phyloP scores from a whole-genome alignment of 2,113 vertebrate genomes.

The Semicossyphus pulcher region DNA sequence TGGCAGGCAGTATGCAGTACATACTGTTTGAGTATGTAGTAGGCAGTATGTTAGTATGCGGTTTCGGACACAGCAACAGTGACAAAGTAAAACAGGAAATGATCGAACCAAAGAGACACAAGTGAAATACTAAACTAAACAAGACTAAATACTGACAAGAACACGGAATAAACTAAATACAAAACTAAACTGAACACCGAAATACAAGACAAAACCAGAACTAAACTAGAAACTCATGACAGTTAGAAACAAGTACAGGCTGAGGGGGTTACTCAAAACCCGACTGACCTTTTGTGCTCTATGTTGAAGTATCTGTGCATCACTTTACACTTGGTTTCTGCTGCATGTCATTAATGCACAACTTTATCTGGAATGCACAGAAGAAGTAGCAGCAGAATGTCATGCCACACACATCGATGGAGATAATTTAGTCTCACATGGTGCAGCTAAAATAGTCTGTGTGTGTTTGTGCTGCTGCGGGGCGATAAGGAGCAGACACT shows the following conservation, averaged over 20 bases:
- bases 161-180: too few species aligned
- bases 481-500: slow-evolving; percentile 74
- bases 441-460: slow-evolving; percentile 50
- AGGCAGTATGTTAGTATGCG: too few species aligned
- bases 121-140: too few species aligned
- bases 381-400: slow-evolving; percentile 42
- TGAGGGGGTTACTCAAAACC: neutral
- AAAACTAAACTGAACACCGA: too few species aligned
- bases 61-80: too few species aligned
- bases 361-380: slow-evolving; percentile 54
- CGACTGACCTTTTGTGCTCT: neutral
- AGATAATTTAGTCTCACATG: slow-evolving; percentile 66
- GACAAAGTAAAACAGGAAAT: neutral
- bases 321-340: neutral
- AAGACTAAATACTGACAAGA: too few species aligned
- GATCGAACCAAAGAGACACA: too few species aligned
- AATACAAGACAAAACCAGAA: too few species aligned
- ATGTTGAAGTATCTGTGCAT: slow-evolving; percentile 1
- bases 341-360: slow-evolving; percentile 27
- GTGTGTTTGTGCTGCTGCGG: slow-evolving; percentile 62
- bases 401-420: slow-evolving; percentile 57
- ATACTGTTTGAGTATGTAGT: too few species aligned
- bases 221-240: too few species aligned
- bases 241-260: neutral
- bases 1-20: too few species aligned